Conservation (phyloP, 2,113 vertebrate species). For the Cryptotis parvus region DNA sequence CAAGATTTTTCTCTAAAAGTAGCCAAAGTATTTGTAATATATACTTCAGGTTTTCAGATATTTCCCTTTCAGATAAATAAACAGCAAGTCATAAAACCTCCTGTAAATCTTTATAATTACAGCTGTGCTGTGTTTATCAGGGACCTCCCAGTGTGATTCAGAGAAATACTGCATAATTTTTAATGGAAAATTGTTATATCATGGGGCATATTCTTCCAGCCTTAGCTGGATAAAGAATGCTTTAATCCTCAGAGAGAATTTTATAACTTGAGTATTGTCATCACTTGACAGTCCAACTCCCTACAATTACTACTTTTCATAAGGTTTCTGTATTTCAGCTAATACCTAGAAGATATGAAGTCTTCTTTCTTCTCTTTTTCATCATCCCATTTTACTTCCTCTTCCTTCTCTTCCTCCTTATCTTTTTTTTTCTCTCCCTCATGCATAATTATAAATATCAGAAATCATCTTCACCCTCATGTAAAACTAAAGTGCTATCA, state of each 20-base stretch:
- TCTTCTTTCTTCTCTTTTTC: too few relatives aligned
- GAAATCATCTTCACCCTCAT: not conserved
- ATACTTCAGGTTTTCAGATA: constrained; percentile 66
- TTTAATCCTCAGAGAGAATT: constrained; percentile 25
- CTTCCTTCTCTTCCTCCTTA: too few relatives aligned
- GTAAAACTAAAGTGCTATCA: not conserved
- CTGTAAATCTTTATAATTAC: constrained; percentile 60
- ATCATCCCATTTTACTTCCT: too few relatives aligned
- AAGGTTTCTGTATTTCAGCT: too few relatives aligned
- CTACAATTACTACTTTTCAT: too few relatives aligned
- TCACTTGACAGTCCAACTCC: not conserved
- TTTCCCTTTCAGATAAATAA: constrained; percentile 76
- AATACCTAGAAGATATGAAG: too few relatives aligned
- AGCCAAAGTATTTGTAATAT: constrained; percentile 77
- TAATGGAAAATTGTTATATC: not conserved
- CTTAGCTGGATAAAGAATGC: not conserved
- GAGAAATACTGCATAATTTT: constrained; percentile 3
- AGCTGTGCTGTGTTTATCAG: not conserved
- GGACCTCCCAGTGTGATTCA: not conserved
- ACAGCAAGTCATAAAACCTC: constrained; percentile 53
- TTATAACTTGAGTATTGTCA: not conserved
- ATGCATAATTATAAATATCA: not conserved
- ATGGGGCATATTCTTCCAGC: not conserved
- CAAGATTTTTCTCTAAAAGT: constrained; percentile 65
- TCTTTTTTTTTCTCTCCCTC: not conserved